These are phyloP conservation scores for Bufotes viridis DNA, from an alignment of 2,797 vertebrate genomes.

Conservation along the genomic window DNA sequence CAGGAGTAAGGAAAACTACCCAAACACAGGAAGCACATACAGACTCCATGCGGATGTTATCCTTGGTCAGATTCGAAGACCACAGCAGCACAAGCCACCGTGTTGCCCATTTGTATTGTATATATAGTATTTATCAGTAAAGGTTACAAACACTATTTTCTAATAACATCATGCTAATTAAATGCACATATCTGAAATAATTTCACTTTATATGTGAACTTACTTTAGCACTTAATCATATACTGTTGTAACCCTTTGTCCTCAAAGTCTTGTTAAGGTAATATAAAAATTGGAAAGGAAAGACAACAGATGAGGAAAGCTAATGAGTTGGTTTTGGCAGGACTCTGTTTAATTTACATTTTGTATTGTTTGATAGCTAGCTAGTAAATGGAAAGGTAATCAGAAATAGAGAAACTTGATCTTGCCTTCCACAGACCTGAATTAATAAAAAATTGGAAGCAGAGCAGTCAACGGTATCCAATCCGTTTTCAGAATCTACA, in stretches of 20 bases:
- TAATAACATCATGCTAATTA: background rate
- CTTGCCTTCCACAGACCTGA: constrained; percentile 1
- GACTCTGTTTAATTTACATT: background rate
- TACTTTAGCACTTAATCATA: background rate
- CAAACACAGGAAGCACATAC: no score
- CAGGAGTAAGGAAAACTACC: no score
- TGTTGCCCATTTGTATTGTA: no score
- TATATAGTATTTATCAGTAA: background rate
- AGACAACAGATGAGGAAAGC: background rate
- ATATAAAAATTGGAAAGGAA: background rate
- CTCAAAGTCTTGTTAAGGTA: background rate
- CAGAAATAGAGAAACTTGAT: background rate
- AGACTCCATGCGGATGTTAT: no score
- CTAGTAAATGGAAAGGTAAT: background rate
- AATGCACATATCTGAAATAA: background rate
- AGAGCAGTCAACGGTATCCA: constrained; percentile 22
- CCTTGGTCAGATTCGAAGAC: no score
- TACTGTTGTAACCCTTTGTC: accelerated
- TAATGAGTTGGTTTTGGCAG: background rate
- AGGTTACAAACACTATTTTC: background rate
- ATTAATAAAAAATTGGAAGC: constrained; percentile 51
- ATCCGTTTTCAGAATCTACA: constrained; percentile 33
- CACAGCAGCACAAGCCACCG: no score
- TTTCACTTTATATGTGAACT: constrained; percentile 25
- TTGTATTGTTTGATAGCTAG: accelerated